A percentile compares a stretch with the other conserved stretches of the same genome.
These are phyloP conservation scores for Apamea sordens DNA, from an alignment of 2,888 invertebrate species.

Conservation along the genomic window DNA sequence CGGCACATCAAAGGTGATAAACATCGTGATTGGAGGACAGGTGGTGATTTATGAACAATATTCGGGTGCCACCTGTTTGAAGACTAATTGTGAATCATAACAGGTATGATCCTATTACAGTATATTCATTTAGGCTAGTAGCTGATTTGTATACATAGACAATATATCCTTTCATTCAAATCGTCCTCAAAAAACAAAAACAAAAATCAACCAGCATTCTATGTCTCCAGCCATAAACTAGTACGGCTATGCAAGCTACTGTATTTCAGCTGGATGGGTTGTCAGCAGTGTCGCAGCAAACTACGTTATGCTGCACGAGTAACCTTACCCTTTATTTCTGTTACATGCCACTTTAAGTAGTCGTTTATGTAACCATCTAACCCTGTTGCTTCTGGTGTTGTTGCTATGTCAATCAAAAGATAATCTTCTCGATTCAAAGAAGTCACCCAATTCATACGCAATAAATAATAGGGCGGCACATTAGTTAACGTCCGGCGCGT, in stretches of 20 bases:
- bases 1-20: slow-evolving; percentile 64
- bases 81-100: slow-evolving; percentile 12
- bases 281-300: neutral
- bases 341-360: neutral
- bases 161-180: no score
- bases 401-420: neutral
- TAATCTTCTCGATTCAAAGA: slow-evolving; percentile 35
- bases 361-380: neutral
- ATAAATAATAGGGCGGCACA: slow-evolving; percentile 62
- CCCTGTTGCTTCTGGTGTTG: neutral
- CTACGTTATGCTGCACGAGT: neutral
- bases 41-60: slow-evolving; percentile 17
- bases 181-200: neutral
- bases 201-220: neutral
- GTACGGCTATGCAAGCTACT: neutral
- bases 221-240: neutral
- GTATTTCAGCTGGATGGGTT: neutral
- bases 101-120: neutral
- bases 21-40: slow-evolving; percentile 39
- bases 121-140: no score
- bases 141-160: no score
- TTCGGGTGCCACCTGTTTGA: slow-evolving; percentile 41
- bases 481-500: slow-evolving; percentile 69
- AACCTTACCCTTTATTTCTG: neutral
- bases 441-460: slow-evolving; percentile 54